phyloP scores from a whole-genome alignment of 1,140 invertebrate genomes.

The Polypedilum vanderplanki region DNA sequence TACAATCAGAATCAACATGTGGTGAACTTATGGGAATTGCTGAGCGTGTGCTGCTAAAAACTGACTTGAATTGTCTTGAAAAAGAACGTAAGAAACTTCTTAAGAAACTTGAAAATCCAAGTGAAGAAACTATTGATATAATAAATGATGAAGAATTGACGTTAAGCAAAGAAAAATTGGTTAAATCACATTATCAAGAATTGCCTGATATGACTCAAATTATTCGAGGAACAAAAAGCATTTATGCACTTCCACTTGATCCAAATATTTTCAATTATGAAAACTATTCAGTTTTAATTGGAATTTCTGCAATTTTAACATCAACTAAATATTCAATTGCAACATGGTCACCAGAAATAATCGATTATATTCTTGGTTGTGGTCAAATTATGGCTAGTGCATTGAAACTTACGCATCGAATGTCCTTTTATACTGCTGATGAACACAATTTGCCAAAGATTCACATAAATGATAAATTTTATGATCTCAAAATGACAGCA shows the following conservation, averaged over 20 bases:
- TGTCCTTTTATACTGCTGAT: background rate
- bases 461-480: conserved; percentile 10
- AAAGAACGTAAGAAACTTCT: background rate
- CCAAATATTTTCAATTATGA: background rate
- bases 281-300: background rate
- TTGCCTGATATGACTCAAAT: background rate
- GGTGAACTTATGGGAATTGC: background rate
- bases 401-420: background rate
- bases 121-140: background rate
- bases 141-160: background rate
- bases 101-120: background rate
- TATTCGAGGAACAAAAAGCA: background rate
- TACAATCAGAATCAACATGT: background rate
- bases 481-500: background rate
- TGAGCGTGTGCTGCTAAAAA: background rate
- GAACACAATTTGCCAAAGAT: conserved; percentile 3
- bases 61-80: background rate
- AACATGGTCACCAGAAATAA: background rate
- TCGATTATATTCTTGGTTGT: conserved; percentile 5
- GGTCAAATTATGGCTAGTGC: background rate
- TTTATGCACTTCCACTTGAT: background rate
- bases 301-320: background rate
- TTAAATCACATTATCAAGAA: background rate
- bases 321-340: background rate
- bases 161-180: background rate